Percentiles rank a stretch among this genome's conserved stretches.
Evolutionary conservation across 2,797 vertebrate species (phyloP).

Genomic region (Oophaga sylvatica): DNA sequence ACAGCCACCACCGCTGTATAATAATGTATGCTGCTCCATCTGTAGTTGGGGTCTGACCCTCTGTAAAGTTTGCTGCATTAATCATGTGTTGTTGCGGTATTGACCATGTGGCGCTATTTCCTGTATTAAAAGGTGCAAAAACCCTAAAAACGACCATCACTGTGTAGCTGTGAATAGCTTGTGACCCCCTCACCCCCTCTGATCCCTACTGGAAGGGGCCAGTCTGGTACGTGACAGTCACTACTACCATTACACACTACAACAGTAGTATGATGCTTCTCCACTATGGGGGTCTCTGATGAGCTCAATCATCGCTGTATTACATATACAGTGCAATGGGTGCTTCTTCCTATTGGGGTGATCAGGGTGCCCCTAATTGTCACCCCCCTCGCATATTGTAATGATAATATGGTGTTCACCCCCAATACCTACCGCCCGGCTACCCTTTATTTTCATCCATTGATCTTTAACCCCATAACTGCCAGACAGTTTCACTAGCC

Average conservation of each 20-base stretch:
- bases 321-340: neutral
- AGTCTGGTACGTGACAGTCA: too few relatives aligned
- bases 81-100: neutral
- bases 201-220: too few relatives aligned
- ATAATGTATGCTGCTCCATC: neutral
- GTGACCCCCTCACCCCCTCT: too few relatives aligned
- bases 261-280: too few relatives aligned
- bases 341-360: neutral
- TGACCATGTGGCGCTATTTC: neutral
- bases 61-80: neutral
- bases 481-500: neutral
- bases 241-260: too few relatives aligned
- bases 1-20: too few relatives aligned
- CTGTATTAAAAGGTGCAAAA: neutral
- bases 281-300: too few relatives aligned
- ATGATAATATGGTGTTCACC: neutral
- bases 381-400: neutral
- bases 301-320: too few relatives aligned
- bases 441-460: neutral
- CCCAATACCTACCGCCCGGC: neutral
- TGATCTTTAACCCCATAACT: slow-evolving; percentile 8
- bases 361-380: neutral
- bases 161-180: too few relatives aligned
- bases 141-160: too few relatives aligned
- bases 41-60: neutral